phyloP scores from a whole-genome alignment of 2,888 invertebrate genomes.

The Apocheima hispidaria region DNA sequence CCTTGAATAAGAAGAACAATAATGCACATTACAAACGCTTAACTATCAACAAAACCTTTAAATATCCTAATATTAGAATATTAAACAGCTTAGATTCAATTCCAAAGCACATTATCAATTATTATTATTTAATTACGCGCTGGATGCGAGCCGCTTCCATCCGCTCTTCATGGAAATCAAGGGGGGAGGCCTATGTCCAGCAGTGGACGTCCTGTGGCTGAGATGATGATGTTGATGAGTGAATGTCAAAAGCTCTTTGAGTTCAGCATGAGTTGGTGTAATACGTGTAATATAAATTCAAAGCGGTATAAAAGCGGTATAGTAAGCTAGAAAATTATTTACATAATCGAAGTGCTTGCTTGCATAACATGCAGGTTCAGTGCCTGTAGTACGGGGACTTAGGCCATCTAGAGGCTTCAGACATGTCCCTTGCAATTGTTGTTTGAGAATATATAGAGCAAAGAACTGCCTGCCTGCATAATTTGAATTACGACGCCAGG shows the following conservation, averaged over 20 bases:
- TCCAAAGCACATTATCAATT: constrained; percentile 22
- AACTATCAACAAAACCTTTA: not conserved
- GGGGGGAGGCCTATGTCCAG: no score
- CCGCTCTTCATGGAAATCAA: no score
- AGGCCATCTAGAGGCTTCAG: not conserved
- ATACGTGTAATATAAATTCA: constrained; percentile 17
- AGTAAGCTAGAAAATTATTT: not conserved
- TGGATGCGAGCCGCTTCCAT: no score
- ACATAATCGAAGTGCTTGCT: not conserved
- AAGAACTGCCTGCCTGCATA: no score
- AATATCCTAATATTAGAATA: no score
- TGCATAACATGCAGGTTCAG: not conserved
- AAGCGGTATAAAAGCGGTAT: constrained; percentile 16
- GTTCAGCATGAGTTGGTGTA: constrained; percentile 16
- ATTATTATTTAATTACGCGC: constrained; percentile 26
- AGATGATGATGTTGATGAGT: no score
- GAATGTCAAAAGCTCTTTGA: constrained; percentile 29
- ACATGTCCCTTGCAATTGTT: not conserved
- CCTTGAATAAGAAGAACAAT: not conserved
- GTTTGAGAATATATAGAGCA: no score
- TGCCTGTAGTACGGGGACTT: not conserved
- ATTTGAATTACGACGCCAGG: no score
- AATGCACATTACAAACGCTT: not conserved
- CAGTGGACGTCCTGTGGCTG: no score
- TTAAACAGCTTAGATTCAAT: constrained; percentile 20